Evolutionary conservation across 2,888 invertebrate species (phyloP).

Genomic region (Chloroclystis v-ata): DNA sequence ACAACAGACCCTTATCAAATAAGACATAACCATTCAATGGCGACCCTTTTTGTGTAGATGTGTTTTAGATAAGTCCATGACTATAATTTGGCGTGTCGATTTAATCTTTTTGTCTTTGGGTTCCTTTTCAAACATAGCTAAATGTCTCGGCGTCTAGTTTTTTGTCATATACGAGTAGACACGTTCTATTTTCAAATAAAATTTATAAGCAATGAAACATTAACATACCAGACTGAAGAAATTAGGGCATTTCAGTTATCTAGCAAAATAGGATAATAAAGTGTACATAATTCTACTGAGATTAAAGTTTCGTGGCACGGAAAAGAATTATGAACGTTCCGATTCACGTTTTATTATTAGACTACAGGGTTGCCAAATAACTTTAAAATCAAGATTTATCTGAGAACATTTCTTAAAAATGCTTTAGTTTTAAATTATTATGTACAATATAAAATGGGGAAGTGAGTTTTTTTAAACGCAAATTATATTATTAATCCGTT

Average conservation of each 20-base stretch:
- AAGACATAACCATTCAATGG: slow-evolving; percentile 32
- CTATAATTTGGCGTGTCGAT: slow-evolving; percentile 28
- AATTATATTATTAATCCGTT: not conserved
- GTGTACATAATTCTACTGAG: slow-evolving; percentile 25
- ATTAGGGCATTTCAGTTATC: slow-evolving; percentile 17
- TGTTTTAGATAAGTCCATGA: slow-evolving; percentile 29
- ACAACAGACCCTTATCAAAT: slow-evolving; percentile 34
- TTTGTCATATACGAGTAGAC: slow-evolving; percentile 1
- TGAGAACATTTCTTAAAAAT: too few relatives aligned
- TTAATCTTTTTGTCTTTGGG: slow-evolving; percentile 24
- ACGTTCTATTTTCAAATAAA: slow-evolving; percentile 5
- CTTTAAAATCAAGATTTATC: not conserved
- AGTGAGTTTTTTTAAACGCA: too few relatives aligned
- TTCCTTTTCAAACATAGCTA: slow-evolving; percentile 10
- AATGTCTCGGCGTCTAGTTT: slow-evolving; percentile 3
- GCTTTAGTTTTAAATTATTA: too few relatives aligned
- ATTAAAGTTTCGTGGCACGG: slow-evolving; percentile 17
- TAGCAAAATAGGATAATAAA: slow-evolving; percentile 26
- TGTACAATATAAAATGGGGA: too few relatives aligned
- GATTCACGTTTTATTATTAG: slow-evolving; percentile 14
- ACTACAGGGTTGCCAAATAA: slow-evolving; percentile 14
- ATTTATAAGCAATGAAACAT: slow-evolving; percentile 4
- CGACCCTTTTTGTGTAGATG: slow-evolving; percentile 33
- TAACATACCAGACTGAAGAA: slow-evolving; percentile 10
- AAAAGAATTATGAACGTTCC: slow-evolving; percentile 16